phyloP scores from a whole-genome alignment of 2,888 invertebrate species.

The Acleris holmiana region DNA sequence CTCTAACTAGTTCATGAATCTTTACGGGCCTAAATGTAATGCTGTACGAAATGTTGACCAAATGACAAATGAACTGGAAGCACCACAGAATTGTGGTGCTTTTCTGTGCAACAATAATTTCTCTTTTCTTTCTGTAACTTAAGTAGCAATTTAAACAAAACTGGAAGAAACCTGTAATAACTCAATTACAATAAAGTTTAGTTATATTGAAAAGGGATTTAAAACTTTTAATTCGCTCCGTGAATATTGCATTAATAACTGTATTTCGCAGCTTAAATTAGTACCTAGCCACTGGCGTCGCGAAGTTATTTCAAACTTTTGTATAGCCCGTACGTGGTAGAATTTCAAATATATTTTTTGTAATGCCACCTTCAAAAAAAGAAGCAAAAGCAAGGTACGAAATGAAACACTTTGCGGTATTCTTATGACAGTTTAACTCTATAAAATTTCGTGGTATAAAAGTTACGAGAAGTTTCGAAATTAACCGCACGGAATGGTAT shows the following conservation, averaged over 20 bases:
- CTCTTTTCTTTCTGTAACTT: too few relatives aligned
- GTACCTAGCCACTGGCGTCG: conserved; percentile 35
- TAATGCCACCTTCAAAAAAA: conserved; percentile 34
- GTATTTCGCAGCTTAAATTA: conserved; percentile 31
- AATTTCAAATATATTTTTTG: conserved; percentile 36
- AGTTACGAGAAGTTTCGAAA: conserved; percentile 50
- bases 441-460: conserved; percentile 36
- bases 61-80: too few relatives aligned
- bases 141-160: background rate
- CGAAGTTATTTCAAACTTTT: conserved; percentile 38
- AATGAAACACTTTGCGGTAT: conserved; percentile 40
- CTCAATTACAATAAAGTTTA: conserved; percentile 12
- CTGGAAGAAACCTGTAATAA: background rate
- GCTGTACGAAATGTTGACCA: too few relatives aligned
- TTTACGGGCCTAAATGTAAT: too few relatives aligned
- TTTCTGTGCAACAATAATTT: too few relatives aligned
- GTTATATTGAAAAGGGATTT: conserved; percentile 17
- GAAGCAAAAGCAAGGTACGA: conserved; percentile 39
- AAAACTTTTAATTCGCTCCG: conserved; percentile 20
- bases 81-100: too few relatives aligned
- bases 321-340: conserved; percentile 38
- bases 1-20: too few relatives aligned
- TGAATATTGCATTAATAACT: conserved; percentile 30
- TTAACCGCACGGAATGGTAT: conserved; percentile 66
- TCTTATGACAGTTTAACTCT: conserved; percentile 37